Base-by-base conservation (phyloP, 1,140 invertebrate genomes). In the Sarcophaga peregrina region DNA sequence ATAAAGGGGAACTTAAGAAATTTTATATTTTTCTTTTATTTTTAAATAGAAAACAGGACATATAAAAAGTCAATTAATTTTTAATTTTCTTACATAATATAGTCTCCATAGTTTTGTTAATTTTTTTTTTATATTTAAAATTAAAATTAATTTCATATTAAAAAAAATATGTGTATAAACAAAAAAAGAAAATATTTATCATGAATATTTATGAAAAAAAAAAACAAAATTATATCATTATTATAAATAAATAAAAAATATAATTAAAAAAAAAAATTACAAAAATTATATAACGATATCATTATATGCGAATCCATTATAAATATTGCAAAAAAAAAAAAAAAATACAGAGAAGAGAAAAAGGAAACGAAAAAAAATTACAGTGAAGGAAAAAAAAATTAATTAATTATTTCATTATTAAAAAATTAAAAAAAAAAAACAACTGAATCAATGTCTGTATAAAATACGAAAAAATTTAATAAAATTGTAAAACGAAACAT, bases 391-490 rank as follows among this genome's bases (percentile, higher is more conserved):
- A 48, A 50, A 9, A 7, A n/a, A 73, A 73, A 73, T 11, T 6
- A 25, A 45, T 13, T 74, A 74, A 3, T 45, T 46, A 74, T 11
- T 10, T 11, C 25, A 45, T 11, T 46, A 74, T 74, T 11, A 15
- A 74, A 11, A 45, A 46, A 74, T 25, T 10, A 74, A 73, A 25
- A 73, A 37, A 25, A 73, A 73, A 73, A 73, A 73, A 73, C 1
- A 74, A 74, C 25, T 11, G 15, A 76, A 78, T 78, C 15, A 78
- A 78, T 78, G 75, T 78, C 48, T 78, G 75, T 78, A 78, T 78
- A 78, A 50, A 78, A 78, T 78, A 78, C 75, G 50, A 75, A 15
- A 47, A 75, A 75, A 75, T 20, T 20, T 25, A 5, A 74, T n/a
- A 4, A n/a, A 4, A 68, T 68, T 68, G 17, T 68, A 68, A 20